Conservation (phyloP, 2,113 vertebrate species). For the Ahaetulla prasina region DNA sequence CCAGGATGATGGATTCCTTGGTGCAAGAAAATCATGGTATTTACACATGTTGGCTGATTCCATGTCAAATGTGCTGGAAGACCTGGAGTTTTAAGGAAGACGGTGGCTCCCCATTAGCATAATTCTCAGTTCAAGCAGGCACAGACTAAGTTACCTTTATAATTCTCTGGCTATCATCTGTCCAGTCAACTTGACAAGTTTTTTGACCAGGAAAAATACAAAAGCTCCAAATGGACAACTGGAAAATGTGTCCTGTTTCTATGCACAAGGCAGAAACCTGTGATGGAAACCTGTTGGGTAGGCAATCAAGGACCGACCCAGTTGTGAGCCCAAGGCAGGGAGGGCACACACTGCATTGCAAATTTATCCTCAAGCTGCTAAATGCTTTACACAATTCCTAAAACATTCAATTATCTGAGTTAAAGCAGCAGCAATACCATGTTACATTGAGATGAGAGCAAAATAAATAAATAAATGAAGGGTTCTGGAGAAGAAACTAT, state of each 20-base stretch:
- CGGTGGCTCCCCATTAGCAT: not conserved
- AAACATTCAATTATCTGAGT: constrained; percentile 11
- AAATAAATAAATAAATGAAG: not conserved
- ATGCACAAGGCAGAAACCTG: not conserved
- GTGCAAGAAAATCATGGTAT: not conserved
- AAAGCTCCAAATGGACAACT: not conserved
- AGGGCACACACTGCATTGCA: not conserved
- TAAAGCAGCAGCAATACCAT: not conserved
- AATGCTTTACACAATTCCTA: not conserved
- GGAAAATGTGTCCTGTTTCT: not conserved
- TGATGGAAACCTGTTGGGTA: not conserved
- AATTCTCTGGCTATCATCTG: not conserved
- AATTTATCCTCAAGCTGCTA: not conserved
- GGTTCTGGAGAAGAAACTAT: not conserved
- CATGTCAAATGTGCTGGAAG: not conserved
- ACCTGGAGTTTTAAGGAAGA: not conserved
- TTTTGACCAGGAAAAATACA: not conserved
- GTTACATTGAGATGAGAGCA: not conserved
- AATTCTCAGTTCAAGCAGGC: not conserved
- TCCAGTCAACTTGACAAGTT: not conserved
- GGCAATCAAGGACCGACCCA: not conserved
- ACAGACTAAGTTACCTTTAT: not conserved
- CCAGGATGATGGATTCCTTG: not conserved
- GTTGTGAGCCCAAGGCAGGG: not conserved
- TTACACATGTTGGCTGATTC: not conserved